A percentile compares a stretch with the other conserved stretches of the same genome.
Evolutionary conservation across 2,113 vertebrate species (phyloP).

Genomic region (Passer montanus): DNA sequence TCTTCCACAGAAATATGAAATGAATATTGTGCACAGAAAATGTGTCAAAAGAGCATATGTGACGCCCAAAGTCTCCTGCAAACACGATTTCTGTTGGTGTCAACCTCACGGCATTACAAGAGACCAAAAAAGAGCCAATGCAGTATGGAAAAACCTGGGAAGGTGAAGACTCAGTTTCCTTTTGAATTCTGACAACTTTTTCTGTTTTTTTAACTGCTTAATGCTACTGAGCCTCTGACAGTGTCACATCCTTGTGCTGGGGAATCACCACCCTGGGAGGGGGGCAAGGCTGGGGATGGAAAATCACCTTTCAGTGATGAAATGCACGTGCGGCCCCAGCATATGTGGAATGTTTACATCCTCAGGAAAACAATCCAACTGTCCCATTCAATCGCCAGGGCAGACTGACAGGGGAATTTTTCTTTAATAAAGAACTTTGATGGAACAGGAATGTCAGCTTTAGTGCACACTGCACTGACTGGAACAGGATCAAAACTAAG

Average conservation of each 20-base stretch:
- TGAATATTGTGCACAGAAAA: background rate
- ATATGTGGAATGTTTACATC: background rate
- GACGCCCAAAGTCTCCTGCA: background rate
- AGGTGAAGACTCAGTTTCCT: background rate
- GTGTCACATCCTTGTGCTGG: background rate
- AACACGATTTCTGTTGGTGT: background rate
- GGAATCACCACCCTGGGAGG: background rate
- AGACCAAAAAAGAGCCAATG: background rate
- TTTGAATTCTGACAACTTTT: background rate
- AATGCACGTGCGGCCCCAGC: background rate
- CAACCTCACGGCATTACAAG: background rate
- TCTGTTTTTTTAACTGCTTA: background rate
- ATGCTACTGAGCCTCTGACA: background rate
- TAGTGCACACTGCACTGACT: background rate
- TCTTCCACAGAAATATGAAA: background rate
- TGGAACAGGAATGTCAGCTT: slow-evolving; percentile 50
- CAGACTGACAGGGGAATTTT: background rate
- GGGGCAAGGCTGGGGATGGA: background rate
- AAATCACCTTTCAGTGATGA: background rate
- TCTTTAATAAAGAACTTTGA: background rate
- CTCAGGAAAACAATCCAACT: background rate
- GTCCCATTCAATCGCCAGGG: background rate
- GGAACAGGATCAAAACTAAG: slow-evolving; percentile 46
- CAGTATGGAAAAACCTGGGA: background rate
- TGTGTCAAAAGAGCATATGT: background rate